A percentile compares a stretch with the other conserved stretches of the same genome.
These are phyloP conservation scores for Takifugu flavidus DNA, from an alignment of 2,113 vertebrate genomes.

Conservation along the genomic window DNA sequence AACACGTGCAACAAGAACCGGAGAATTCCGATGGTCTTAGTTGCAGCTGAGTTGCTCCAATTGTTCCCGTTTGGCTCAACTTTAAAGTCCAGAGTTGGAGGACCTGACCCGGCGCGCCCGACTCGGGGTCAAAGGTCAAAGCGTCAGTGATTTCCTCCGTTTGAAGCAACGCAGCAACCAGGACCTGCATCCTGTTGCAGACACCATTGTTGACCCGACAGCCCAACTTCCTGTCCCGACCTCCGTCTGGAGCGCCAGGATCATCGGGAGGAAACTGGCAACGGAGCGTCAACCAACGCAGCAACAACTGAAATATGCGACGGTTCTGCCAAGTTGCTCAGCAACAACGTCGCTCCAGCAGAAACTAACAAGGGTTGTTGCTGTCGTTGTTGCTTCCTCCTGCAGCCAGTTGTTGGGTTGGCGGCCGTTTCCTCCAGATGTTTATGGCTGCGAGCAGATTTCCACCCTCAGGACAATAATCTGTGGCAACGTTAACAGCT, in stretches of 20 bases:
- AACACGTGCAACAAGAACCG: too few species aligned
- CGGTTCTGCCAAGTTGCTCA: too few species aligned
- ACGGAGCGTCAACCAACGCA: too few species aligned
- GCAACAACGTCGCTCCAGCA: too few species aligned
- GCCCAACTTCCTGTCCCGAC: conserved; percentile 40
- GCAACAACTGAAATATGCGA: too few species aligned
- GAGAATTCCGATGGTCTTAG: too few species aligned
- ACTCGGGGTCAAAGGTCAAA: conserved; percentile 12
- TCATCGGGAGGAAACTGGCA: too few species aligned
- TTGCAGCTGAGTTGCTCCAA: background rate
- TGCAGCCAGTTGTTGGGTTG: too few species aligned
- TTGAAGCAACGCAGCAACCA: background rate
- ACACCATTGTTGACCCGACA: conserved; percentile 38
- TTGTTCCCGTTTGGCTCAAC: conserved; percentile 35
- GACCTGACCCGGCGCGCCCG: conserved; percentile 23
- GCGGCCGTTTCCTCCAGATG: background rate
- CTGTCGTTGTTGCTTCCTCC: too few species aligned
- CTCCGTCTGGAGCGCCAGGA: background rate
- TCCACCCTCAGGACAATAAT: too few species aligned
- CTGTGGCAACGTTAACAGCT: too few species aligned
- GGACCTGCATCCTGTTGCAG: conserved; percentile 56
- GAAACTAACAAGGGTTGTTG: too few species aligned
- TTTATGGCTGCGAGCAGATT: background rate
- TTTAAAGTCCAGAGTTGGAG: conserved; percentile 37
- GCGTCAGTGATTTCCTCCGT: background rate